Conservation (phyloP, 2,888 invertebrate species). For the Machimus rusticus region DNA sequence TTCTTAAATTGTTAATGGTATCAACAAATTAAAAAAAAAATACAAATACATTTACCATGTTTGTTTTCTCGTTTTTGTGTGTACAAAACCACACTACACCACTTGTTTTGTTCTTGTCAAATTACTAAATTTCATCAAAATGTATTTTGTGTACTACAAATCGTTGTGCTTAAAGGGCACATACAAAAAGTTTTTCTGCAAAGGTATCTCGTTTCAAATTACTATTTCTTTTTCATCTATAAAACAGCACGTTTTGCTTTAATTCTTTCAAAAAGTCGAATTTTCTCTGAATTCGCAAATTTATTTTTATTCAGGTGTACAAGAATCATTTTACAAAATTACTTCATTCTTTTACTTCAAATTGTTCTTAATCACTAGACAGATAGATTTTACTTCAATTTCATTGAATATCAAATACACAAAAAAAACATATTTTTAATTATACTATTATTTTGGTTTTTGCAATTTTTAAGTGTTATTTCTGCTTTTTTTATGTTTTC, state of each 20-base stretch:
- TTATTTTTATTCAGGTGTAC: background rate
- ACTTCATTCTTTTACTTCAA: background rate
- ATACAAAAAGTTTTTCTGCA: conserved; percentile 13
- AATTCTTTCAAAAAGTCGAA: background rate
- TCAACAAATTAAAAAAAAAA: conserved; percentile 20
- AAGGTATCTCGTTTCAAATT: background rate
- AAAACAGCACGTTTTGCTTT: background rate
- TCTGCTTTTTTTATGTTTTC: conserved; percentile 3
- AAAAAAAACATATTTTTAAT: conserved; percentile 29
- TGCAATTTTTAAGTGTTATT: conserved; percentile 24
- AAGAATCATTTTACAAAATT: background rate
- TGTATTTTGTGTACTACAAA: conserved; percentile 21
- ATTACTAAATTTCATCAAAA: conserved; percentile 14
- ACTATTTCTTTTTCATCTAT: background rate
- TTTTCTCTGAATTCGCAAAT: background rate
- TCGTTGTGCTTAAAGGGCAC: conserved; percentile 34
- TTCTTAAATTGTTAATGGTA: background rate
- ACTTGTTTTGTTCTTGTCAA: conserved; percentile 28
- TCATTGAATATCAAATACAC: conserved; percentile 48
- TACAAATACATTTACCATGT: conserved; percentile 23
- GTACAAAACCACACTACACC: conserved; percentile 39
- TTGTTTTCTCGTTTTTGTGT: conserved; percentile 9
- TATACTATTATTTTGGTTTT: background rate
- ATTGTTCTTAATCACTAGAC: conserved; percentile 41
- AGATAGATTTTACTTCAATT: conserved; percentile 46